Evolutionary conservation across 1,140 invertebrate genomes (phyloP).

Genomic region (Probaryconus sp.): DNA sequence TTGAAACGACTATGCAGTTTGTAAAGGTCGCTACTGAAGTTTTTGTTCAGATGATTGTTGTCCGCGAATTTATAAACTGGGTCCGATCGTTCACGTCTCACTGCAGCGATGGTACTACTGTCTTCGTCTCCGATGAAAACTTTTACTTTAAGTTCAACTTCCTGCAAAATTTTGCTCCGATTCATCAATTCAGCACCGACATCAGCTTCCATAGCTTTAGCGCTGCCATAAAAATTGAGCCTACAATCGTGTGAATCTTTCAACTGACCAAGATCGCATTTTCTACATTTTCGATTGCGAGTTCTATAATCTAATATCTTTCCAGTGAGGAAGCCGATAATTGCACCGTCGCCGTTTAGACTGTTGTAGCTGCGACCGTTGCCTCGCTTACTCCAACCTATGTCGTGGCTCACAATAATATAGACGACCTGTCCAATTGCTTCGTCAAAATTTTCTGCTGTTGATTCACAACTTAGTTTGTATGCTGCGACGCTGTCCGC

Average conservation of each 20-base stretch:
- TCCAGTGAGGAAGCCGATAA: conserved; percentile 13
- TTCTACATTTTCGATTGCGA: conserved; percentile 5
- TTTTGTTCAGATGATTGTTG: conserved; percentile 15
- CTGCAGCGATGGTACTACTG: conserved; percentile 34
- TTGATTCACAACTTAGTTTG: too few relatives aligned
- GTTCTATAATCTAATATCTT: background rate
- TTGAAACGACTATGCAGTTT: conserved; percentile 10
- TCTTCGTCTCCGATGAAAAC: conserved; percentile 44
- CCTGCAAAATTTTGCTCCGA: conserved; percentile 21
- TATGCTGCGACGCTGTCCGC: too few relatives aligned
- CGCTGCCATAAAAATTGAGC: conserved; percentile 21
- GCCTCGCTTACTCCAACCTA: conserved; percentile 25
- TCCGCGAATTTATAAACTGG: conserved; percentile 3
- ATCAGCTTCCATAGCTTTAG: conserved; percentile 43
- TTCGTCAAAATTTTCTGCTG: background rate
- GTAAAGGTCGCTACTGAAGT: conserved; percentile 38
- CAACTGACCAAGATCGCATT: background rate
- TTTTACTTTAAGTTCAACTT: conserved; percentile 24
- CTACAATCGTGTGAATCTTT: conserved; percentile 12
- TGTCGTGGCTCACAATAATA: conserved; percentile 17
- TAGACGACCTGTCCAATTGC: conserved; percentile 1
- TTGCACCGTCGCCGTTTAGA: conserved; percentile 23
- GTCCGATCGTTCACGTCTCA: background rate
- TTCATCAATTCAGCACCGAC: conserved; percentile 33
- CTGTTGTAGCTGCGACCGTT: conserved; percentile 17